Conservation (phyloP, 2,113 vertebrate genomes). For the mouse (Mus musculus) region DNA sequence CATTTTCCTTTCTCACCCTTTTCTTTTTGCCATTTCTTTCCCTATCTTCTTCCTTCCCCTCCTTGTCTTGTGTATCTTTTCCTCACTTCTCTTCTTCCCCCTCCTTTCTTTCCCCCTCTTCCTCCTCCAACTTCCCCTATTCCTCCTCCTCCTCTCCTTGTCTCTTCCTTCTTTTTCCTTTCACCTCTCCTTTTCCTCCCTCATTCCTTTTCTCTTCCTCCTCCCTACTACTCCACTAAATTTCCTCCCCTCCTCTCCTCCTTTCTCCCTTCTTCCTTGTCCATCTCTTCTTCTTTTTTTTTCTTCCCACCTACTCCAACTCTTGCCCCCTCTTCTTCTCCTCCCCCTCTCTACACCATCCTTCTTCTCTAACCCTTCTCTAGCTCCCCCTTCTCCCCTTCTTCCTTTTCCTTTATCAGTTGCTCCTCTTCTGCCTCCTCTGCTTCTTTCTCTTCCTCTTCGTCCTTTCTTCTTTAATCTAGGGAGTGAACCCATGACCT, state of each 20-base stretch:
- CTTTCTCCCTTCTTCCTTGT: no score
- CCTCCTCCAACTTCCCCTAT: background rate
- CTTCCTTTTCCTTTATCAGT: background rate
- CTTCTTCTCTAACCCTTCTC: no score
- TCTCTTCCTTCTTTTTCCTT: background rate
- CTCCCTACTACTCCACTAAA: background rate
- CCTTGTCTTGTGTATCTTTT: background rate
- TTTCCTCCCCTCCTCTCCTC: background rate
- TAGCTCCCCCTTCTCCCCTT: background rate
- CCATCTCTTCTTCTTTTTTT: accelerated
- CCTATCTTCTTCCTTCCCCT: background rate
- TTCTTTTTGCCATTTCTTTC: background rate
- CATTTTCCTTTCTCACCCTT: background rate
- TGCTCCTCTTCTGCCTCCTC: background rate
- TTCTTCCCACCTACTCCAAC: accelerated
- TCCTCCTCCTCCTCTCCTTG: accelerated
- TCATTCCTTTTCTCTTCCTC: background rate
- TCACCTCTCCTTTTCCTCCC: background rate
- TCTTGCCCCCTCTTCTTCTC: background rate
- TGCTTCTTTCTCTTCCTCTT: no score
- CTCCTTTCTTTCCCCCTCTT: accelerated
- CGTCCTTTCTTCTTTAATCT: background rate
- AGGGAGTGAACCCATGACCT: background rate
- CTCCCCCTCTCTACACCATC: no score
- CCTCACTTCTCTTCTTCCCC: background rate